Percentiles rank a stretch among this genome's conserved stretches.
Evolutionary conservation across 2,797 vertebrate species (phyloP).

Genomic region (Falco peregrinus): DNA sequence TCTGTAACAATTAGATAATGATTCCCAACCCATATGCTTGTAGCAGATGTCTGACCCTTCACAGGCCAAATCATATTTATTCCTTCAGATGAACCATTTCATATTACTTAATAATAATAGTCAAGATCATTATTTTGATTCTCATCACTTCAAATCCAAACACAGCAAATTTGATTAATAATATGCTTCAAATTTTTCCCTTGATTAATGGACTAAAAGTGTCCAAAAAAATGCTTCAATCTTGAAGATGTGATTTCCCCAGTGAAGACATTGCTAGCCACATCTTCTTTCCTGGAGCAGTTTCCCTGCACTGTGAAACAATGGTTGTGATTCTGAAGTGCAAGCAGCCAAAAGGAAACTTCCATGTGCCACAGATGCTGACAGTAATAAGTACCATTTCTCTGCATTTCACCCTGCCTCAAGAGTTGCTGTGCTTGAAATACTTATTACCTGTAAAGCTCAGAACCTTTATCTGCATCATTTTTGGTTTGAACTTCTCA

Average conservation of each 20-base stretch:
- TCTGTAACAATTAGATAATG: slow-evolving; percentile 46
- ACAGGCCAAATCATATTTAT: background rate
- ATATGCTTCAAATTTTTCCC: background rate
- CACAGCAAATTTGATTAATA: slow-evolving; percentile 33
- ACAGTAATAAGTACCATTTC: background rate
- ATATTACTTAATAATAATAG: slow-evolving; percentile 26
- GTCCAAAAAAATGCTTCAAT: background rate
- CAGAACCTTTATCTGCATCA: background rate
- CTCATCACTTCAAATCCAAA: slow-evolving; percentile 36
- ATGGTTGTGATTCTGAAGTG: background rate
- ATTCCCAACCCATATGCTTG: slow-evolving; percentile 59
- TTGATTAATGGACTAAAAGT: background rate
- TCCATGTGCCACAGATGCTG: background rate
- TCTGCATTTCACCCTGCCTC: background rate
- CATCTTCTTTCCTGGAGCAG: background rate
- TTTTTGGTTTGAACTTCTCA: background rate
- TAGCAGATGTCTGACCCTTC: slow-evolving; percentile 64
- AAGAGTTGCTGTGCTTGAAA: background rate
- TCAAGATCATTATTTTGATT: slow-evolving; percentile 19
- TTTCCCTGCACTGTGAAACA: background rate
- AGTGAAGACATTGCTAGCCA: background rate
- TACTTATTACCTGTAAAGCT: background rate
- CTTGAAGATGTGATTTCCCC: background rate
- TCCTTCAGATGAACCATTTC: slow-evolving; percentile 23
- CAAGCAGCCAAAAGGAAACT: background rate